Percentiles rank a stretch among this genome's conserved stretches.
These are phyloP conservation scores for Psilanteris sp. DNA, from an alignment of 1,140 invertebrate species.

Conservation along the genomic window DNA sequence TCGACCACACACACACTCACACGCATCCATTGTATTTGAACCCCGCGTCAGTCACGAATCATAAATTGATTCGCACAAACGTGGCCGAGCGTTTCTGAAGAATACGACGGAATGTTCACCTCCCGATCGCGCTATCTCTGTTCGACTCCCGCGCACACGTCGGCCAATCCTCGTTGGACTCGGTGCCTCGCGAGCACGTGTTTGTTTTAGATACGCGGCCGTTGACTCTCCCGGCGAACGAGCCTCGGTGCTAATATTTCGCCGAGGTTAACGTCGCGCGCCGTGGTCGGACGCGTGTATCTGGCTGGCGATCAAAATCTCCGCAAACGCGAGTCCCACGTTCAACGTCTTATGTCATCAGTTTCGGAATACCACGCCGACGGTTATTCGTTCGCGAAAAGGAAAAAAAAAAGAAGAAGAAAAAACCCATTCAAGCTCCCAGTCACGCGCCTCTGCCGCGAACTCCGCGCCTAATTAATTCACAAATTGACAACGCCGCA, in stretches of 20 bases:
- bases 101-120: constrained; percentile 1
- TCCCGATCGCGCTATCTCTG: constrained; percentile 3
- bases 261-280: constrained; percentile 57
- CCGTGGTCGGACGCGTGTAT: constrained; percentile 26
- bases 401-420: too few species aligned
- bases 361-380: too few species aligned
- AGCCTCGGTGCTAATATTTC: constrained; percentile 63
- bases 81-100: not conserved
- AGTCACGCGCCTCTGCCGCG: too few species aligned
- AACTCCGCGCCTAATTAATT: too few species aligned
- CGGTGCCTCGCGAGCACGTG: constrained; percentile 67
- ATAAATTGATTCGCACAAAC: too few species aligned
- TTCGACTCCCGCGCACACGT: not conserved
- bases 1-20: not conserved
- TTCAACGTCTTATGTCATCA: too few species aligned
- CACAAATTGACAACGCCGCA: too few species aligned
- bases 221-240: constrained; percentile 76
- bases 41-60: too few species aligned
- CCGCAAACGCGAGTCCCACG: constrained; percentile 53
- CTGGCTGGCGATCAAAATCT: constrained; percentile 4
- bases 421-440: too few species aligned
- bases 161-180: not conserved
- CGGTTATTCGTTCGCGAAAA: too few species aligned
- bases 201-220: constrained; percentile 79
- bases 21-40: too few species aligned